A percentile compares a stretch with the other conserved stretches of the same genome.
Conservation (phyloP, 53 echinoderm and acorn worm species). For the Holothuria leucospilota region DNA sequence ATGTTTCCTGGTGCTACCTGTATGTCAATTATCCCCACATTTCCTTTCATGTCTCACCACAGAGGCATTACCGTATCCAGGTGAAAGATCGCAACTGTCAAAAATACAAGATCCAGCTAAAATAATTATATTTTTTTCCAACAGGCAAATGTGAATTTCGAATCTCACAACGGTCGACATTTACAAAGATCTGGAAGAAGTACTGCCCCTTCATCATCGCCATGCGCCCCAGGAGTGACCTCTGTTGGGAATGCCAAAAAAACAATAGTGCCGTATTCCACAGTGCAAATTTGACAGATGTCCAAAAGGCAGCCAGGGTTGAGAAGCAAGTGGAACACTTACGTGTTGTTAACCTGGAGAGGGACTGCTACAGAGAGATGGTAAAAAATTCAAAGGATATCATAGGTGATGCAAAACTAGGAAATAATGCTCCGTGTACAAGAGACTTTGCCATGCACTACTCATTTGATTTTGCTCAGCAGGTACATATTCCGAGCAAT, state of each 20-base stretch:
- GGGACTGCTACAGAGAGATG: constrained; percentile 48
- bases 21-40: too few species aligned
- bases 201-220: constrained; percentile 62
- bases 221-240: constrained; percentile 40
- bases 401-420: constrained; percentile 26
- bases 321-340: constrained; percentile 59
- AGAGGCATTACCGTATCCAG: too few species aligned
- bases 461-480: constrained; percentile 75
- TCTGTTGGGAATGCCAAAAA: constrained; percentile 67
- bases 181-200: constrained; percentile 54
- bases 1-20: too few species aligned
- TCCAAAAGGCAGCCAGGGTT: constrained; percentile 37
- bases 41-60: too few species aligned
- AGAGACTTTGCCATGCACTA: constrained; percentile 58
- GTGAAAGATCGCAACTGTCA: too few species aligned
- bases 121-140: not conserved
- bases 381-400: constrained; percentile 33
- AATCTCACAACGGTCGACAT: constrained; percentile 41
- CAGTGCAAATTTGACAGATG: constrained; percentile 61
- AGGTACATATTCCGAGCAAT: constrained; percentile 62
- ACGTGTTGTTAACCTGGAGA: constrained; percentile 38
- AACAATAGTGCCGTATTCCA: constrained; percentile 45
- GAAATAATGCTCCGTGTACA: constrained; percentile 48
- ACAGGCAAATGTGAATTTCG: not conserved
- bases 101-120: too few species aligned